These are phyloP conservation scores for Pseudococcus viburni DNA, from an alignment of 2,888 invertebrate species.

Conservation along the genomic window DNA sequence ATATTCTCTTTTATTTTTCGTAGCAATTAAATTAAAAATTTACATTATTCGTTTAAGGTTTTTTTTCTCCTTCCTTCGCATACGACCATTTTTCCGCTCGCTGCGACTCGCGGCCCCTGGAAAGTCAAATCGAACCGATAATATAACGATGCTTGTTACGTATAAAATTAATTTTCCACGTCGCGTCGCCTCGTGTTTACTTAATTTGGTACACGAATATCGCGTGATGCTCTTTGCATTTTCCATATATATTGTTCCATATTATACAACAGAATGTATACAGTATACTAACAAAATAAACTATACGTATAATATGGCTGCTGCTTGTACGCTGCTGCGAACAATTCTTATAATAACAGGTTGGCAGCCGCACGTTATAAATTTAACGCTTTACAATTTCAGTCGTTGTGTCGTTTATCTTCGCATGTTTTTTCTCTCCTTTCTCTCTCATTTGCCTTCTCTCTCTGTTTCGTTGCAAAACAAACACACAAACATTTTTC, in stretches of 20 bases:
- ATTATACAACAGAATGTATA: neutral
- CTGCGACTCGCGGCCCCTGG: no score
- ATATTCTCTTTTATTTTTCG: neutral
- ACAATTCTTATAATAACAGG: slow-evolving; percentile 30
- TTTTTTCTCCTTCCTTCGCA: neutral
- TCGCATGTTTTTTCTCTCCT: neutral
- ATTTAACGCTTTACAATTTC: slow-evolving; percentile 20
- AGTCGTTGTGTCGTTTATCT: slow-evolving; percentile 27
- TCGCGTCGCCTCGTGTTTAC: neutral
- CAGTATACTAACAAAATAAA: no score
- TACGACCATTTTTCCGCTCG: neutral
- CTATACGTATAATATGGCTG: no score
- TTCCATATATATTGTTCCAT: neutral
- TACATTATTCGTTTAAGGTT: neutral
- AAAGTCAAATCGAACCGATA: neutral
- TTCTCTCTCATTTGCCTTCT: neutral
- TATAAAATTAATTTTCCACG: slow-evolving; percentile 6
- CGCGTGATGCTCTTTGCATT: neutral
- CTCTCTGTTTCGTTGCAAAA: neutral
- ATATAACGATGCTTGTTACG: neutral
- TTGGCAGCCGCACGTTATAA: neutral
- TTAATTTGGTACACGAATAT: neutral
- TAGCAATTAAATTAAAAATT: neutral
- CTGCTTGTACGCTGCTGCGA: no score
- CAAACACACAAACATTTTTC: neutral